Percentiles rank a stretch among this genome's conserved stretches.
Conservation (phyloP, 2,113 vertebrate genomes). For the Drymodes brunneopygia region DNA sequence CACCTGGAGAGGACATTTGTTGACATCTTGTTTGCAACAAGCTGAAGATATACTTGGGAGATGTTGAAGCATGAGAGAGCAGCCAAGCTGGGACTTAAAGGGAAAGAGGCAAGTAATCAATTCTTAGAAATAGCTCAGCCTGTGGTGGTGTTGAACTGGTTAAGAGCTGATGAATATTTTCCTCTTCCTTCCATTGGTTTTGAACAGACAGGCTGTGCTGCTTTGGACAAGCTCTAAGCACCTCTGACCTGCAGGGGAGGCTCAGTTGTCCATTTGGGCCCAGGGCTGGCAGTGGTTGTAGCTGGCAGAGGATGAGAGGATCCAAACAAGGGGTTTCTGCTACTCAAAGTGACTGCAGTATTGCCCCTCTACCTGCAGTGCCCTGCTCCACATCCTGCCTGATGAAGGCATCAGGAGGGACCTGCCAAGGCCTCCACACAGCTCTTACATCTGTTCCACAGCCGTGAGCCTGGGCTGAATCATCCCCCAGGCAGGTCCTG, state of each 20-base stretch:
- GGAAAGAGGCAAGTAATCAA: background rate
- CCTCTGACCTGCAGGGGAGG: background rate
- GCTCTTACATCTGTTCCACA: fast-evolving
- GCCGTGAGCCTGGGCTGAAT: background rate
- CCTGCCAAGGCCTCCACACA: background rate
- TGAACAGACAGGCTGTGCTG: background rate
- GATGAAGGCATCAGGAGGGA: background rate
- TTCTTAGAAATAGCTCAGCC: background rate
- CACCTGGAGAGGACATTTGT: background rate
- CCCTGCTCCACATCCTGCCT: fast-evolving
- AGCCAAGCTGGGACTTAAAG: background rate
- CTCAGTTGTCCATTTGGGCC: background rate
- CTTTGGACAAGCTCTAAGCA: background rate
- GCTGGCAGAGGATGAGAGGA: background rate
- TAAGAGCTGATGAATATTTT: background rate
- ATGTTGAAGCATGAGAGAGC: background rate
- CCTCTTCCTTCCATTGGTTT: background rate
- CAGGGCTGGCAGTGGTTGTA: background rate
- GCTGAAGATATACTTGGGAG: background rate
- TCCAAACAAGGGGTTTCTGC: background rate
- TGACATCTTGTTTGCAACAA: background rate
- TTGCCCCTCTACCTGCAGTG: background rate
- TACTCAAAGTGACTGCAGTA: background rate
- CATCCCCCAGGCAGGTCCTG: background rate
- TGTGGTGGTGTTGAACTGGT: background rate